Evolutionary conservation across 1,140 invertebrate genomes (phyloP), one percentile per base, ranked within the genome.

Genomic region (Akabosia matsudoensis): DNA sequence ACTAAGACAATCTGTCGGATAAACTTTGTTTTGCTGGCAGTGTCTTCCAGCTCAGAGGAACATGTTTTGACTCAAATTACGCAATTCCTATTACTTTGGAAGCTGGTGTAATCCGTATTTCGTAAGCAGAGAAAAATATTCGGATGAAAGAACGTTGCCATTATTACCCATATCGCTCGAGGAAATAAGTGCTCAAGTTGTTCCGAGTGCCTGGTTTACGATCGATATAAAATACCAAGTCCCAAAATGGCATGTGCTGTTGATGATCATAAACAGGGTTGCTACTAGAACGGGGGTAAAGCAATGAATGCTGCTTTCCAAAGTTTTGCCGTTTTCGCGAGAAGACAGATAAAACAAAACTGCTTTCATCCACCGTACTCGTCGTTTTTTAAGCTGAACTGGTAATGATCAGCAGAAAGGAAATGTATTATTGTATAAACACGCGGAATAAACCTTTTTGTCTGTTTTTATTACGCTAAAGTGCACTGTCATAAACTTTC

Each of bases 101-200:
- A 10, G 28, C 61, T 31, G 13, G 28, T 10, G 61, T 24, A 16
- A 22, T 61, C 13, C 24, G 24, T 22, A 16, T 24, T n/a, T 61
- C 24, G 24, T 22, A 16, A 61, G 14, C 7, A n/a, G n/a, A n/a
- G n/a, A n/a, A n/a, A n/a, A n/a, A n/a, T n/a, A n/a, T n/a, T n/a
- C n/a, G n/a, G n/a, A n/a, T n/a, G n/a, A n/a, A n/a, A n/a, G 14
- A 16, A 24, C 54, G 14, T 13, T 24, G 14, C 7, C 24, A 61
- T 61, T 24, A n/a, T n/a, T 61, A n/a, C 31, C 28, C 3, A 67
- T 31, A 31, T 31, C 4, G 61, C 61, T 67, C 31, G 61, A 67
- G 61, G 61, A 67, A 67, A 67, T 67, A 67, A 67, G 26, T 67
- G 61, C 61, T 67, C 24, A 67, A 67, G 61, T 67, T 67, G 61